phyloP scores from a whole-genome alignment of 1,140 invertebrate species.

The Phenacoccus solenopsis region DNA sequence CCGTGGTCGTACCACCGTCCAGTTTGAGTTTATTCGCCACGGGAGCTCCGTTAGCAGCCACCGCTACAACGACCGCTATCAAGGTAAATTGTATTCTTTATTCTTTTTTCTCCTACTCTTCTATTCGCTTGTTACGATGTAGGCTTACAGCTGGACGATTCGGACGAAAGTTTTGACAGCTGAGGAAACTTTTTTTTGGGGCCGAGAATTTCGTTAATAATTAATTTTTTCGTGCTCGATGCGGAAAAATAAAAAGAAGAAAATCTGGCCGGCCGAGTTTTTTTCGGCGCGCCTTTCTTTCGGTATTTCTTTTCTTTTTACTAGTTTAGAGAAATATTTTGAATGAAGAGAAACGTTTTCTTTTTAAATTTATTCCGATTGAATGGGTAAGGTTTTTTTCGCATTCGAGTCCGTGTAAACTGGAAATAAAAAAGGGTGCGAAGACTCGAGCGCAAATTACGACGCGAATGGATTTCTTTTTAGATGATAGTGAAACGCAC shows the following conservation, averaged over 20 bases:
- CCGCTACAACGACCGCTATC: not conserved
- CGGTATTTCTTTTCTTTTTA: not conserved
- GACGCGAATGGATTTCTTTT: too few species aligned
- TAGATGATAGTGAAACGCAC: too few species aligned
- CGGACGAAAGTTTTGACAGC: not conserved
- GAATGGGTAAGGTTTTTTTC: not conserved
- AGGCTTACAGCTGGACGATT: not conserved
- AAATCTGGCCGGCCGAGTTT: not conserved
- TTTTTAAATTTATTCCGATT: not conserved
- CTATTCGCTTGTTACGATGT: too few species aligned
- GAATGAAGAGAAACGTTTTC: too few species aligned
- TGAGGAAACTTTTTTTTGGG: not conserved
- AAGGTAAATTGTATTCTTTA: constrained; percentile 1
- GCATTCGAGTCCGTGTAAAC: too few species aligned
- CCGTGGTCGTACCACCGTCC: not conserved
- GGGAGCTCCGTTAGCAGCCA: not conserved
- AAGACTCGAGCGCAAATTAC: too few species aligned
- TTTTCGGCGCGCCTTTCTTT: not conserved
- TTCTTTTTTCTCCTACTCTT: not conserved
- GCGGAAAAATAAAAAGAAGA: not conserved
- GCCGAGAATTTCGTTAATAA: not conserved
- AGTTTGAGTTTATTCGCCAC: constrained; percentile 7
- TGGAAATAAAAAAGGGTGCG: too few species aligned
- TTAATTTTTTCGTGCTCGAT: not conserved
- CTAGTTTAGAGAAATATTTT: too few species aligned